Percentiles rank a stretch among this genome's conserved stretches.
Evolutionary conservation across 1,140 invertebrate species (phyloP).

Genomic region (Drosophila sturtevanti): DNA sequence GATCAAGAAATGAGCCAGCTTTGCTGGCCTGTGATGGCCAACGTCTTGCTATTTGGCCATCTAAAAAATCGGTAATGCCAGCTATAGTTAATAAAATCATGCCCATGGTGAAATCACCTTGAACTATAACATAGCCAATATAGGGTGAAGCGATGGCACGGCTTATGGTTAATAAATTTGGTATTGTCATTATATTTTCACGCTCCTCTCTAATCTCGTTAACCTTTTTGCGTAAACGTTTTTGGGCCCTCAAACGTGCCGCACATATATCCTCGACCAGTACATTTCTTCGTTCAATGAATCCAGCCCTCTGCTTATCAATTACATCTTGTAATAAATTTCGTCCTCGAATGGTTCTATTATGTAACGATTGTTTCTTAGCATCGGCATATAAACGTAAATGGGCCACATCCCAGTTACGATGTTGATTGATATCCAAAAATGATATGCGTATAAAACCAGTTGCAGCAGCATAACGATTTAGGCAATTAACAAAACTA

Average conservation of each 20-base stretch:
- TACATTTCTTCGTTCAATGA: conserved; percentile 85
- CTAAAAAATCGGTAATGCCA: conserved; percentile 93
- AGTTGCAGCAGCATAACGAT: conserved; percentile 74
- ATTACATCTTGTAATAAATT: conserved; percentile 84
- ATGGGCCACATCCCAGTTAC: conserved; percentile 70
- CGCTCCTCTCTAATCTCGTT: conserved; percentile 87
- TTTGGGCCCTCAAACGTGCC: conserved; percentile 86
- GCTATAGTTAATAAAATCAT: conserved; percentile 90
- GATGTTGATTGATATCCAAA: conserved; percentile 71
- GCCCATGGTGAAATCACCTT: conserved; percentile 89
- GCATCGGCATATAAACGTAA: conserved; percentile 71
- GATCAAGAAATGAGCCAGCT: conserved; percentile 97
- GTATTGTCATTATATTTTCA: conserved; percentile 96
- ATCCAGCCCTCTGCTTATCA: conserved; percentile 85
- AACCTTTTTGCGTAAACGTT: conserved; percentile 85
- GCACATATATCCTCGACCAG: conserved; percentile 87
- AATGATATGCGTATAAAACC: conserved; percentile 78
- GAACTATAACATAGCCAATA: conserved; percentile 91
- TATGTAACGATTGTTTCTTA: conserved; percentile 71
- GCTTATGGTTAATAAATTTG: conserved; percentile 93
- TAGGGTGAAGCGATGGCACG: conserved; percentile 93
- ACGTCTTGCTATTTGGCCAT: conserved; percentile 97
- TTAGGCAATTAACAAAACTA: conserved; percentile 71
- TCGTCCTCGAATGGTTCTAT: conserved; percentile 81
- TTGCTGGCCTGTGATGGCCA: conserved; percentile 96